phyloP scores from a whole-genome alignment of 2,797 vertebrate genomes.

The Pipistrellus pygmaeus region DNA sequence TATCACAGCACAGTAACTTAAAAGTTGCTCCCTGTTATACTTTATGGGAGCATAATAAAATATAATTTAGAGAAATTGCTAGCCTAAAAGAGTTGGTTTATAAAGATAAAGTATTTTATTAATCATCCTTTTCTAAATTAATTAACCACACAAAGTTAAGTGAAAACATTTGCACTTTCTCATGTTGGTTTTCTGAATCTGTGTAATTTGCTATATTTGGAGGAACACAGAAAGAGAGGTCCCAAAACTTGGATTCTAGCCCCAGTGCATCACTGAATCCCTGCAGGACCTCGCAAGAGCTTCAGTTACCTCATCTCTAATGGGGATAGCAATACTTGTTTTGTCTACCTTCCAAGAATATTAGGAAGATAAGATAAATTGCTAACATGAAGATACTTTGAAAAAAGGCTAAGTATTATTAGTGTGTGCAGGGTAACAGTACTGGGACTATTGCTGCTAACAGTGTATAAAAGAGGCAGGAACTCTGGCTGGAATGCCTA shows the following conservation, averaged over 20 bases:
- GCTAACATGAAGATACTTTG: neutral
- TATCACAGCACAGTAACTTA: neutral
- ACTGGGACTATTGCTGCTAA: neutral
- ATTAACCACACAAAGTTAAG: neutral
- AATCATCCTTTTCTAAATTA: constrained; percentile 43
- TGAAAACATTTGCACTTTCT: neutral
- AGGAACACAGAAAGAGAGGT: neutral
- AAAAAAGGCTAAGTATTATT: neutral
- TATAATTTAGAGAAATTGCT: neutral
- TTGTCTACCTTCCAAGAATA: neutral
- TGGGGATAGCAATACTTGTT: neutral
- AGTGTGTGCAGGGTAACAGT: neutral
- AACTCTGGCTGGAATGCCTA: neutral
- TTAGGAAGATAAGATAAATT: neutral
- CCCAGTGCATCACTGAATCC: neutral
- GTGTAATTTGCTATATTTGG: neutral
- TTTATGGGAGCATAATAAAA: neutral
- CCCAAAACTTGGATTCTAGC: neutral
- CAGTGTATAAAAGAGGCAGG: rapidly evolving
- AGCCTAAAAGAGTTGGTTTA: neutral
- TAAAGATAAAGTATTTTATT: constrained; percentile 28
- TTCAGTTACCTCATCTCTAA: neutral
- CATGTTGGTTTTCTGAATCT: neutral
- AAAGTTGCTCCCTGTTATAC: neutral
- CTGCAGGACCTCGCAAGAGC: neutral